Conservation (phyloP, 2,797 vertebrate genomes). For the Sebastes oblongus region DNA sequence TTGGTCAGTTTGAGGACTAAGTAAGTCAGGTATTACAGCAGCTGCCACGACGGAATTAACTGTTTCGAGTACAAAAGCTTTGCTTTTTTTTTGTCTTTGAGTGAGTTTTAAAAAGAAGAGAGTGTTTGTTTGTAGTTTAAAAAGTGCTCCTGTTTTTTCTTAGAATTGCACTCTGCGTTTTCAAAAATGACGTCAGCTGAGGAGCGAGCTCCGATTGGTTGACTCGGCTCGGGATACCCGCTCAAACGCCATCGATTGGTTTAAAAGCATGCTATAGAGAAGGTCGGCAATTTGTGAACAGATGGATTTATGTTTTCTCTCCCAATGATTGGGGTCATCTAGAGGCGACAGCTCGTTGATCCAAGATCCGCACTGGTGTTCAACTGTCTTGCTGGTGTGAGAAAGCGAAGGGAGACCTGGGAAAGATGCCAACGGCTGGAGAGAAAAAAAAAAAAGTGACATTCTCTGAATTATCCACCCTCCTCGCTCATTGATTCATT, state of each 20-base stretch:
- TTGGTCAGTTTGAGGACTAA: slow-evolving; percentile 35
- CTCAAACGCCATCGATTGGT: slow-evolving; percentile 59
- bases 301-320: slow-evolving; percentile 63
- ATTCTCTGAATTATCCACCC: slow-evolving; percentile 56
- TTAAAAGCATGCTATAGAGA: slow-evolving; percentile 14
- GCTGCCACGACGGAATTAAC: slow-evolving; percentile 4
- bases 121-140: neutral
- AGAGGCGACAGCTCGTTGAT: slow-evolving; percentile 45
- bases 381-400: slow-evolving; percentile 40
- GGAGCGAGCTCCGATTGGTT: slow-evolving; percentile 56
- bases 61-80: neutral
- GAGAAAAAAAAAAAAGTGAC: slow-evolving; percentile 54
- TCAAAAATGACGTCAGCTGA: slow-evolving; percentile 50
- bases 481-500: slow-evolving; percentile 64
- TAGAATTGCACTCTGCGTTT: slow-evolving; percentile 28
- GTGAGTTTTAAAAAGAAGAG: neutral
- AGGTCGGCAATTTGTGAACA: slow-evolving; percentile 58
- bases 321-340: slow-evolving; percentile 60
- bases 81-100: neutral
- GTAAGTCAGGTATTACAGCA: slow-evolving; percentile 29
- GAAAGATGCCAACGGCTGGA: slow-evolving; percentile 66
- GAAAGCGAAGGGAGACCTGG: slow-evolving; percentile 65
- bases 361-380: slow-evolving; percentile 36
- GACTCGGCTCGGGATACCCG: slow-evolving; percentile 47
- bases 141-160: neutral